Evolutionary conservation across 2,113 vertebrate genomes (phyloP), one percentile per base, ranked within the genome.

Genomic region (Dolichotis patagonum): DNA sequence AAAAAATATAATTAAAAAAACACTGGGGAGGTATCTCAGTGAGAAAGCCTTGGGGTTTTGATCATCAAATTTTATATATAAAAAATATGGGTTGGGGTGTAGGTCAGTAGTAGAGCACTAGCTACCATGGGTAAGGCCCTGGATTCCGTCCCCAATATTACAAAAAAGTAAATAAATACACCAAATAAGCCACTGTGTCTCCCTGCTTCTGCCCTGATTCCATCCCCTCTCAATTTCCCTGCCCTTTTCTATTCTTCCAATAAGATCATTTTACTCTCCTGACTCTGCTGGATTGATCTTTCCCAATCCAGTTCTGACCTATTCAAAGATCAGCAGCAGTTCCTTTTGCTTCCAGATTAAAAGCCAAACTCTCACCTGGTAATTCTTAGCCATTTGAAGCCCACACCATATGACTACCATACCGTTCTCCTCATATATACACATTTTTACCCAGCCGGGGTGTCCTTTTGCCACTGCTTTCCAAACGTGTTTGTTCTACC

Each of bases 351-450:
- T 87, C 32, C 22, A 73, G 60, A 86, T 75, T 67, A 69, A 75
- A 95, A 91, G 60, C 22, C 38, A 63, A 81, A 62, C 14, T 87
- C 52, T 30, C 28, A 87, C 26, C 43, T n/a, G 43, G 9, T 54
- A 16, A 87, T 28, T 65, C 90, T 60, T 73, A 88, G 41, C 13
- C 38, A 5, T 16, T 35, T 30, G 56, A 46, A 32, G 12, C 14
- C 93, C 32, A 24, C 12, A 63, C 2, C 7, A n/a, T n/a, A n/a
- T n/a, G n/a, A n/a, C n/a, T n/a, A n/a, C n/a, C n/a, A 19, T 5
- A 3, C 12, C 10, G 12, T 28, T 3, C 41, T 49, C 24, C 63
- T 28, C 13, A 13, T 43, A 16, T 0, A 2, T 0, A 24, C 7
- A 7, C 49, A 80, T 35, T 62, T 38, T 58, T 75, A 38, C 17